phyloP scores from a whole-genome alignment of 2,888 invertebrate species.

The Drosophila formosana region DNA sequence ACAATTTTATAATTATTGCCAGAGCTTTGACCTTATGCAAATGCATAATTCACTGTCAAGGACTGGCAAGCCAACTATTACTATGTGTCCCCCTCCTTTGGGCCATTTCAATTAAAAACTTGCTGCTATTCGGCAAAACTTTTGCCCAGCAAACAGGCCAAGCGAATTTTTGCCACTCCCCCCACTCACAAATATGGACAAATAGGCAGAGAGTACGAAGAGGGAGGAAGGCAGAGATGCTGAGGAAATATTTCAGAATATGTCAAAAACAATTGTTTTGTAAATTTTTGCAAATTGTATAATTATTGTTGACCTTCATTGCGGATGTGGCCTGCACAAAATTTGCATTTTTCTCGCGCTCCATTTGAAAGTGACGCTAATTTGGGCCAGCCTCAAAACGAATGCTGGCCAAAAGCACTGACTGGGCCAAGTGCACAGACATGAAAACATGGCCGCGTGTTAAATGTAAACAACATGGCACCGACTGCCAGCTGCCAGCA shows the following conservation, averaged over 20 bases:
- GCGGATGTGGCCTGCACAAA: constrained; percentile 48
- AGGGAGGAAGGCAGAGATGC: neutral
- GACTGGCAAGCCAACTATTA: constrained; percentile 32
- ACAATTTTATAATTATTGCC: constrained; percentile 25
- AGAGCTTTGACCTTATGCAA: constrained; percentile 21
- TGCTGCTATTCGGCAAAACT: constrained; percentile 51
- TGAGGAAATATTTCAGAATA: constrained; percentile 48
- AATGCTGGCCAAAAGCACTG: constrained; percentile 27
- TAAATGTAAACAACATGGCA: constrained; percentile 65
- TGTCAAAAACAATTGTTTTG: constrained; percentile 77
- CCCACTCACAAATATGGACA: constrained; percentile 25
- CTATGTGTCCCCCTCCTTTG: constrained; percentile 6
- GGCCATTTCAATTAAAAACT: constrained; percentile 73
- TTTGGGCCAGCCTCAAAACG: constrained; percentile 37
- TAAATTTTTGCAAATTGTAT: constrained; percentile 69
- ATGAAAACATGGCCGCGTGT: constrained; percentile 45
- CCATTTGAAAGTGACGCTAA: constrained; percentile 38
- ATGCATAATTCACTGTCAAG: constrained; percentile 57
- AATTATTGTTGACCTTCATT: constrained; percentile 73
- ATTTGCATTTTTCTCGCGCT: constrained; percentile 65
- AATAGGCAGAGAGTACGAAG: constrained; percentile 14
- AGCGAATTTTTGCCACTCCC: neutral
- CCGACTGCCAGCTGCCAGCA: constrained; percentile 33
- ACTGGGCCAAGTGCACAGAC: constrained; percentile 30
- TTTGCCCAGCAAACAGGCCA: constrained; percentile 25